Conservation (phyloP, 92 coral and sea anemone species). For the Actinostola sp. region DNA sequence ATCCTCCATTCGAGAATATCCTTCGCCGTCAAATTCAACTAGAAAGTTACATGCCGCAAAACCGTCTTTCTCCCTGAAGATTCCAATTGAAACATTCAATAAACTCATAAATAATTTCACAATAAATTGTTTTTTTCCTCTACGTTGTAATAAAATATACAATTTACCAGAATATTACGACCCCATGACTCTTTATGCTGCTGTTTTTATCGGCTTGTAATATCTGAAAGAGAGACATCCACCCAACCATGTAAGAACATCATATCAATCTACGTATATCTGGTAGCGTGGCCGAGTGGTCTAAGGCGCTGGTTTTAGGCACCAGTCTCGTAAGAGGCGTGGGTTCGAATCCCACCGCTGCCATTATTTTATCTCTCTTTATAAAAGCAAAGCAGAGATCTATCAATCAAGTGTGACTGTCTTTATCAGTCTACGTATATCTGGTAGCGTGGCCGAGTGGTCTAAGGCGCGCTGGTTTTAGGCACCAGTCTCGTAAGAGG, state of each 20-base stretch:
- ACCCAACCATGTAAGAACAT: too few relatives aligned
- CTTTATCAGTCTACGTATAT: background rate
- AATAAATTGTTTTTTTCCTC: too few relatives aligned
- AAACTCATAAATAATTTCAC: too few relatives aligned
- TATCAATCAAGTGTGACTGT: too few relatives aligned
- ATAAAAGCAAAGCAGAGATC: too few relatives aligned
- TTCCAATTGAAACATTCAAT: too few relatives aligned
- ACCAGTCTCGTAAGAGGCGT: constrained; percentile 82
- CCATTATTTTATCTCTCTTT: too few relatives aligned
- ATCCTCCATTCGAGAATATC: constrained; percentile 4
- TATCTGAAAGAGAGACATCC: too few relatives aligned
- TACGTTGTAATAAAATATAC: too few relatives aligned
- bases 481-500: constrained; percentile 78
- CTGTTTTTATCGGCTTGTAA: background rate
- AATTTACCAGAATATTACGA: too few relatives aligned
- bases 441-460: constrained; percentile 90
- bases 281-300: constrained; percentile 91
- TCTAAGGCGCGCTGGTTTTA: constrained; percentile 82
- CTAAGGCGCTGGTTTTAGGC: constrained; percentile 88
- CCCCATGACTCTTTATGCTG: background rate
- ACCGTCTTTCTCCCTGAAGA: background rate
- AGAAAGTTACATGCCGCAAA: background rate
- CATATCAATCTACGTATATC: background rate
- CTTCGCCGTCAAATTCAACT: background rate
- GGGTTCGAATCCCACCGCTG: constrained; percentile 92